Conservation (phyloP, 2,113 vertebrate genomes). For the Ailurus styani region DNA sequence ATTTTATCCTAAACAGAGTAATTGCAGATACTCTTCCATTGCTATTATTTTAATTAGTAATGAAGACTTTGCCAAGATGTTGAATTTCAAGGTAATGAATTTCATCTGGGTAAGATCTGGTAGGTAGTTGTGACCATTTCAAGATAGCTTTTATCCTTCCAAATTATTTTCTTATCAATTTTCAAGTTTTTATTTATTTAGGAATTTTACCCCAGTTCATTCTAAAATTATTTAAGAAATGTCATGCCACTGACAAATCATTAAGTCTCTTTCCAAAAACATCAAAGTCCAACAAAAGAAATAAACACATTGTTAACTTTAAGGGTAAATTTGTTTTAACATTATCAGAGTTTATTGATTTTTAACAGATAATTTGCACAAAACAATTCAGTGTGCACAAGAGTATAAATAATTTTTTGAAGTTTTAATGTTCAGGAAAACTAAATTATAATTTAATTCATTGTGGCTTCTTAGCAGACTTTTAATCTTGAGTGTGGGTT, state of each 20-base stretch:
- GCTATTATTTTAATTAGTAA: conserved; percentile 75
- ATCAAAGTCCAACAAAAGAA: conserved; percentile 4
- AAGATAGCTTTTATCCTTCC: background rate
- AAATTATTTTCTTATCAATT: conserved; percentile 31
- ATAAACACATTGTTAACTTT: background rate
- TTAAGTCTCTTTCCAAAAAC: background rate
- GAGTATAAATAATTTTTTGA: conserved; percentile 3
- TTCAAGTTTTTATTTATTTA: background rate
- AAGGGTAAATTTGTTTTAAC: background rate
- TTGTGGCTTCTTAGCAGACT: background rate
- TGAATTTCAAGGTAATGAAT: conserved; percentile 58
- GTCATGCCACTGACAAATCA: background rate
- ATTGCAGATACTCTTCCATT: conserved; percentile 69
- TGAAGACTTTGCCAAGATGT: conserved; percentile 64
- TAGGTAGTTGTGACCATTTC: conserved; percentile 26
- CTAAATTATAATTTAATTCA: background rate
- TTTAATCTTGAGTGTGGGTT: background rate
- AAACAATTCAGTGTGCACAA: background rate
- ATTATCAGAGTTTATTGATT: background rate
- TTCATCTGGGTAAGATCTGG: conserved; percentile 42
- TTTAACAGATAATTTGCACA: background rate
- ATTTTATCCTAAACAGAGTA: conserved; percentile 73
- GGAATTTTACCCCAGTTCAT: background rate
- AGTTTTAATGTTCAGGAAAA: background rate
- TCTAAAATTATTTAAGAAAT: conserved; percentile 32